Percentiles rank a stretch among this genome's conserved stretches.
Evolutionary conservation across 2,888 invertebrate species (phyloP).

Genomic region (Dinocampus coccinellae): DNA sequence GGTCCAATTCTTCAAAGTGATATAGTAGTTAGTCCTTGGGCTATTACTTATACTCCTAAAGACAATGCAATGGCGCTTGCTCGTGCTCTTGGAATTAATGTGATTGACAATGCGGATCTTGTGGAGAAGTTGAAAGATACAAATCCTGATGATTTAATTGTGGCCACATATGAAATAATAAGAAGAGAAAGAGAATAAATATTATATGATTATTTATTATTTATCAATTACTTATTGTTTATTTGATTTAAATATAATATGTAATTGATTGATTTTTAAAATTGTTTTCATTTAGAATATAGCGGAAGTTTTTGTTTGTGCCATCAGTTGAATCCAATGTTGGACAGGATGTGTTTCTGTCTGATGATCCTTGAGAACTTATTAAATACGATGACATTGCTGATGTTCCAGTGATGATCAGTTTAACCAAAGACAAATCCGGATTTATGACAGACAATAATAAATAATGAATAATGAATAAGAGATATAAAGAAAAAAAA

Average conservation of each 20-base stretch:
- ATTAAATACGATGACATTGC: constrained; percentile 56
- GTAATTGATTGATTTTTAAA: too few species aligned
- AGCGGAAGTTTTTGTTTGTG: constrained; percentile 53
- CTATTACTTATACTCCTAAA: constrained; percentile 51
- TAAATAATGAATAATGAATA: too few species aligned
- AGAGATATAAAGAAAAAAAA: too few species aligned
- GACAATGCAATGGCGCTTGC: constrained; percentile 59
- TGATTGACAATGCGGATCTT: constrained; percentile 55
- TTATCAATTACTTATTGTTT: too few species aligned
- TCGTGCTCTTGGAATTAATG: constrained; percentile 56
- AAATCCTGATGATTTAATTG: constrained; percentile 50
- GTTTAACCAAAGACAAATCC: constrained; percentile 53
- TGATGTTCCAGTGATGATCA: constrained; percentile 59
- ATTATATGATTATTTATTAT: too few species aligned
- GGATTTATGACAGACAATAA: constrained; percentile 50
- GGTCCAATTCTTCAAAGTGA: constrained; percentile 59
- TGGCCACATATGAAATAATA: constrained; percentile 48
- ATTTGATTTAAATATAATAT: too few species aligned
- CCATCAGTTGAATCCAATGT: constrained; percentile 57
- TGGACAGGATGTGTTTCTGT: constrained; percentile 59
- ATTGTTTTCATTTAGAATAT: too few species aligned
- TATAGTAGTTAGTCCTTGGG: constrained; percentile 52
- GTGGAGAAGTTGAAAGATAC: constrained; percentile 54
- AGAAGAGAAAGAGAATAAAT: constrained; percentile 41
- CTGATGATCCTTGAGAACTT: constrained; percentile 58